These are phyloP conservation scores for Nomia melanderi DNA, from an alignment of 1,140 invertebrate species.

Conservation along the genomic window DNA sequence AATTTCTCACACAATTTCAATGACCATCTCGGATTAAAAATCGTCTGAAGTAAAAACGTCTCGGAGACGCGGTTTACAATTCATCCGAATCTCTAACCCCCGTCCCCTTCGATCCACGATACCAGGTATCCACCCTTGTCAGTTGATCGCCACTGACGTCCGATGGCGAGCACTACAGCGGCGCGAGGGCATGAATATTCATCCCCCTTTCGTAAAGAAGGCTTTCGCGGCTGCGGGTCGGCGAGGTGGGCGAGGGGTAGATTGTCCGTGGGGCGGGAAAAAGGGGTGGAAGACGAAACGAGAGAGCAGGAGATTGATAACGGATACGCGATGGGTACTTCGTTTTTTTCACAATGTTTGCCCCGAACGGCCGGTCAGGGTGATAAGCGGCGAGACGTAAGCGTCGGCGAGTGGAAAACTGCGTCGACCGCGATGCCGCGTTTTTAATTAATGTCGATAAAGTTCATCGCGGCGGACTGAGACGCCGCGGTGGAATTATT, in stretches of 20 bases:
- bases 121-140: slow-evolving; percentile 52
- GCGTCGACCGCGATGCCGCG: slow-evolving; percentile 69
- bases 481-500: slow-evolving; percentile 61
- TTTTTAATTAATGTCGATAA: slow-evolving; percentile 72
- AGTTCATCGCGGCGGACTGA: slow-evolving; percentile 60
- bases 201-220: slow-evolving; percentile 77
- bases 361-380: slow-evolving; percentile 72
- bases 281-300: slow-evolving; percentile 47
- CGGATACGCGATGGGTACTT: slow-evolving; percentile 76
- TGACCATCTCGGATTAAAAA: too few relatives aligned
- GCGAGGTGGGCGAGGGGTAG: slow-evolving; percentile 3
- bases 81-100: background rate
- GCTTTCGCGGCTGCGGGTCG: slow-evolving; percentile 57
- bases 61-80: background rate
- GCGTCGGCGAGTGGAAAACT: slow-evolving; percentile 52
- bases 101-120: slow-evolving; percentile 25
- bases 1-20: too few relatives aligned
- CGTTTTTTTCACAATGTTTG: slow-evolving; percentile 79
- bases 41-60: background rate
- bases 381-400: slow-evolving; percentile 74
- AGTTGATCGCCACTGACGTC: slow-evolving; percentile 79
- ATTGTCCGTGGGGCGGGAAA: slow-evolving; percentile 6
- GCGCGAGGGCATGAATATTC: slow-evolving; percentile 79
- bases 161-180: slow-evolving; percentile 75
- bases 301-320: slow-evolving; percentile 74